Evolutionary conservation across 2,888 invertebrate species (phyloP).

Genomic region (Antitype chi): DNA sequence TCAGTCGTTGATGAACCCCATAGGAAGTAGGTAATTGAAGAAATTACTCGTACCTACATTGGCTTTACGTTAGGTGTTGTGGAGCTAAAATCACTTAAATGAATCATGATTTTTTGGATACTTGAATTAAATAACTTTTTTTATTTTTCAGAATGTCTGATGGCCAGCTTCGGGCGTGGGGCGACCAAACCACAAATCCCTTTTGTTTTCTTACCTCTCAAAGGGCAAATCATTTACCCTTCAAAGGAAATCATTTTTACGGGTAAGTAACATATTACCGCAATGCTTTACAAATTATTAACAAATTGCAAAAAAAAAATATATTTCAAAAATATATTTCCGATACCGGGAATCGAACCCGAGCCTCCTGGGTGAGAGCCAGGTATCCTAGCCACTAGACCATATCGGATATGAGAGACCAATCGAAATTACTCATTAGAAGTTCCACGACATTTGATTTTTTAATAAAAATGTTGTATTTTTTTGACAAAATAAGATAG

Average conservation of each 20-base stretch:
- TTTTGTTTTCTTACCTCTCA: constrained; percentile 95
- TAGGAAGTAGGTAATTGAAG: neutral
- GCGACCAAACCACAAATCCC: constrained; percentile 94
- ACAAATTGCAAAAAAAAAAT: neutral
- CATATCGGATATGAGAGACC: constrained; percentile 84
- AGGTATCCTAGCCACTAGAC: constrained; percentile 92
- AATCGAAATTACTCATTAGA: accelerated
- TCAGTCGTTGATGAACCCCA: neutral
- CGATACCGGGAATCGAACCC: constrained; percentile 92
- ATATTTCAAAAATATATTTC: constrained; percentile 83
- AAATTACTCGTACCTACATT: neutral
- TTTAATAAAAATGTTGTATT: neutral
- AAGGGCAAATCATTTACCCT: constrained; percentile 96
- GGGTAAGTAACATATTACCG: constrained; percentile 86
- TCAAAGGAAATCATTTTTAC: constrained; percentile 96
- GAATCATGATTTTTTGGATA: neutral
- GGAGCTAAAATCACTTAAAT: neutral
- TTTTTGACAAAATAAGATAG: neutral
- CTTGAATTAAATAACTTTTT: constrained; percentile 16
- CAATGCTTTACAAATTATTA: neutral
- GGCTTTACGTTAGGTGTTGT: neutral
- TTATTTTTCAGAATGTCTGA: constrained; percentile 91
- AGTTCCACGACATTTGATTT: neutral
- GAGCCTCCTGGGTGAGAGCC: constrained; percentile 91
- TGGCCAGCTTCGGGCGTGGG: constrained; percentile 93